phyloP scores from a whole-genome alignment of 2,113 vertebrate genomes.

The Mesoclemmys tuberculata region DNA sequence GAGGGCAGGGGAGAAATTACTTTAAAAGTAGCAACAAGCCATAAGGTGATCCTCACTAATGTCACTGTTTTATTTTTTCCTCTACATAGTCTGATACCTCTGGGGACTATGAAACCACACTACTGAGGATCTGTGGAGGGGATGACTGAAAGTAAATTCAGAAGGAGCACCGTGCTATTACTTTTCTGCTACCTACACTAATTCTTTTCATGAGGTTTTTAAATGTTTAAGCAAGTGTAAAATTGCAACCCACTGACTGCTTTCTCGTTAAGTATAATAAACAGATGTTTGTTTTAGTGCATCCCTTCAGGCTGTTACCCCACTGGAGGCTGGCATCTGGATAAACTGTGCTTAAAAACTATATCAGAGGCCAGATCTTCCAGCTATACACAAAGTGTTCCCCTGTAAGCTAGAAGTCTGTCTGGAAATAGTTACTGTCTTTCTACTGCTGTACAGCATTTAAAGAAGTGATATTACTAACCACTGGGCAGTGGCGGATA shows the following conservation, averaged over 20 bases:
- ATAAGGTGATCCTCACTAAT: not conserved
- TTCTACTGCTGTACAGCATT: not conserved
- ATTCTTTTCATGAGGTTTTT: not conserved
- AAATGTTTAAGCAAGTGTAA: not conserved
- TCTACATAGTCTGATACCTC: slow-evolving; percentile 61
- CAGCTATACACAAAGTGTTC: not conserved
- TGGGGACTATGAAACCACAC: slow-evolving; percentile 26
- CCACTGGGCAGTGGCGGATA: fast-evolving
- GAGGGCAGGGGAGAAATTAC: not conserved
- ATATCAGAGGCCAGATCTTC: not conserved
- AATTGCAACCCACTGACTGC: not conserved
- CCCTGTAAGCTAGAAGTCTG: not conserved
- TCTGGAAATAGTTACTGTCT: not conserved
- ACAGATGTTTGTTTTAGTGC: not conserved
- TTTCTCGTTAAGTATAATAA: slow-evolving; percentile 14
- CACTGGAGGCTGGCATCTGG: not conserved
- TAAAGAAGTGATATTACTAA: not conserved
- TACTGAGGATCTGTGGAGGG: slow-evolving; percentile 63
- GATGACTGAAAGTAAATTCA: slow-evolving; percentile 25
- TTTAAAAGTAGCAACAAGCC: not conserved
- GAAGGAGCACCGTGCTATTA: fast-evolving
- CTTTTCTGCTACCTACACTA: not conserved
- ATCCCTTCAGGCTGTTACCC: not conserved
- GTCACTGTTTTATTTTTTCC: not conserved
- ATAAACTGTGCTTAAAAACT: not conserved